phyloP scores from a whole-genome alignment of 2,113 vertebrate species.

The Todiramphus chloris region DNA sequence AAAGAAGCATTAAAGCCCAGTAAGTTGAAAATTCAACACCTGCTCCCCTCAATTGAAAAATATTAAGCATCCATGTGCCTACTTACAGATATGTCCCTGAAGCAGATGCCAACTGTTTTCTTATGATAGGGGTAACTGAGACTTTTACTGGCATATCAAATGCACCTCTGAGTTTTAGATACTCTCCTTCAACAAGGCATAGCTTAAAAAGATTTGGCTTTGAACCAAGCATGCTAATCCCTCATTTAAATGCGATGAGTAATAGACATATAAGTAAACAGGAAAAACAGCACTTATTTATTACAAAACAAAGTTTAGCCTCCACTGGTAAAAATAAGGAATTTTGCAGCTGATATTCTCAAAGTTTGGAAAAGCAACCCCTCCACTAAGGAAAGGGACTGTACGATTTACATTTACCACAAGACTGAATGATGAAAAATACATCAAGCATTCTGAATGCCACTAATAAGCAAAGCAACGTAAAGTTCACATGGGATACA shows the following conservation, averaged over 20 bases:
- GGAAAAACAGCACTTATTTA: constrained; percentile 25
- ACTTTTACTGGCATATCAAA: neutral
- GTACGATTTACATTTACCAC: neutral
- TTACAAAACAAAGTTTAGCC: constrained; percentile 17
- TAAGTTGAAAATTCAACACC: constrained; percentile 5
- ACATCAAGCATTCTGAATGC: neutral
- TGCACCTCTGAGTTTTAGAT: neutral
- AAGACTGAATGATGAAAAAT: constrained; percentile 19
- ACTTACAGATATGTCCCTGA: neutral
- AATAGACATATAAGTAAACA: constrained; percentile 56
- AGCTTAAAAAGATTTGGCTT: constrained; percentile 42
- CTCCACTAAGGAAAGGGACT: neutral
- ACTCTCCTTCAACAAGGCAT: constrained; percentile 2
- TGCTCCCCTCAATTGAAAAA: neutral
- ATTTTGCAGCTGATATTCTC: constrained; percentile 14
- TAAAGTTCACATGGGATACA: neutral
- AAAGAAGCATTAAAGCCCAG: neutral
- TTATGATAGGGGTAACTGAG: neutral
- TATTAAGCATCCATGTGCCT: neutral
- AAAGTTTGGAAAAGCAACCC: constrained; percentile 14
- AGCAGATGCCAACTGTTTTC: neutral
- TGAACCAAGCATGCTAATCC: constrained; percentile 40
- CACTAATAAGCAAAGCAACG: constrained; percentile 6
- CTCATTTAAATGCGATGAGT: constrained; percentile 37
- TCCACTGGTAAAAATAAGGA: neutral